These are phyloP conservation scores for Eulemur rufifrons DNA, from an alignment of 2,113 vertebrate genomes.

Conservation along the genomic window DNA sequence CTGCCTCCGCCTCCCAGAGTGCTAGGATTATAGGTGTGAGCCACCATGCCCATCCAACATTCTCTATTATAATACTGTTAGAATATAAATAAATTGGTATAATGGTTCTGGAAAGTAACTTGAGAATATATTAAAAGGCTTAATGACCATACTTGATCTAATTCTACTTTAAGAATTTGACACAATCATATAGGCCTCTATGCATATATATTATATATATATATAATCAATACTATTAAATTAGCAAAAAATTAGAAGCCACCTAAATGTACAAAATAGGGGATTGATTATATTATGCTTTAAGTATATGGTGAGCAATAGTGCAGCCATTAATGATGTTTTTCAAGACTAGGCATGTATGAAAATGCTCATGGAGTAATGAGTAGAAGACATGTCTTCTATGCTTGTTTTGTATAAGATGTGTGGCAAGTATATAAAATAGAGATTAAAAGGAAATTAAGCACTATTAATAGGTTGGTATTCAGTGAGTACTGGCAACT, in stretches of 20 bases:
- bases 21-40: too few relatives aligned
- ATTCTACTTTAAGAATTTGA: slow-evolving; percentile 1
- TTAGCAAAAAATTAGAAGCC: background rate
- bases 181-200: background rate
- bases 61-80: background rate
- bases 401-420: background rate
- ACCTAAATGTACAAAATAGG: background rate
- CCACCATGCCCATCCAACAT: background rate
- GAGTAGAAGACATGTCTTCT: background rate
- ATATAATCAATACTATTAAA: background rate
- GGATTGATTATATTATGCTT: background rate
- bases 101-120: slow-evolving; percentile 8
- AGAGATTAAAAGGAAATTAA: background rate
- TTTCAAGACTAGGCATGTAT: background rate
- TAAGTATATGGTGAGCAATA: background rate
- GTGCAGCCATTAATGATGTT: background rate
- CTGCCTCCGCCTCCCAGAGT: too few relatives aligned
- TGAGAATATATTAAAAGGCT: background rate
- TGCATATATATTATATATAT: background rate
- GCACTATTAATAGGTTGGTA: background rate
- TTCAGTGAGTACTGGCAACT: background rate
- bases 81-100: background rate
- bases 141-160: background rate
- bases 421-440: background rate
- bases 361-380: background rate